These are phyloP conservation scores for Platyrinchus mystaceus DNA, from an alignment of 2,797 vertebrate species.

Conservation along the genomic window DNA sequence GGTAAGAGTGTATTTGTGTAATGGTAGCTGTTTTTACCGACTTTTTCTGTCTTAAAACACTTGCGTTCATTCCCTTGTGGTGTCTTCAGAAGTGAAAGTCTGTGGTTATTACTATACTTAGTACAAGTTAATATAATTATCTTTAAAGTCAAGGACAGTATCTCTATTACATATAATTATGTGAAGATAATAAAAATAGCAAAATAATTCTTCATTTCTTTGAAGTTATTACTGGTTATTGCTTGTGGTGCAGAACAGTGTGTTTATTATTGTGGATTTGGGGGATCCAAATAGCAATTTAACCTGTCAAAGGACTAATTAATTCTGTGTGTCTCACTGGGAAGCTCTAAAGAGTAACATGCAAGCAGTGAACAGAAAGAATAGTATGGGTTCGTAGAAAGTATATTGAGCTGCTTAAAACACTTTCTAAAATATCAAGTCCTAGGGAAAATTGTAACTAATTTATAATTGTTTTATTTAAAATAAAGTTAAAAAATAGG, in stretches of 20 bases:
- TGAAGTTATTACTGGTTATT: not conserved
- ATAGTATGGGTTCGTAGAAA: not conserved
- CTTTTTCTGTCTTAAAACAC: not conserved
- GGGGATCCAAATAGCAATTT: not conserved
- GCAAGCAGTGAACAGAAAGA: not conserved
- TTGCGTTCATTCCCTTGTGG: not conserved
- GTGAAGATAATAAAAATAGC: not conserved
- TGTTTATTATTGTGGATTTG: not conserved
- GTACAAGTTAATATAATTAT: not conserved
- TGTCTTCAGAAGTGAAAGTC: not conserved
- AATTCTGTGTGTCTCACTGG: not conserved
- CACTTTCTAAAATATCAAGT: not conserved
- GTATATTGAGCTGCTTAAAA: not conserved
- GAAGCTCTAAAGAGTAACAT: not conserved
- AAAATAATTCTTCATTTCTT: not conserved
- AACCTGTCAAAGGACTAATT: not conserved
- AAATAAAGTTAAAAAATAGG: not conserved
- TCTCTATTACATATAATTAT: not conserved
- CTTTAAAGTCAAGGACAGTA: not conserved
- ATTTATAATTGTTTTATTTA: not conserved
- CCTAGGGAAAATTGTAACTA: not conserved
- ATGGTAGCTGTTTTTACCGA: not conserved
- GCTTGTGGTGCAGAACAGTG: fast-evolving
- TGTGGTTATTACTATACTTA: not conserved
- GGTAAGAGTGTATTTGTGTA: not conserved